phyloP scores from a whole-genome alignment of 1,140 invertebrate genomes.

The Drosophila ohnishii region DNA sequence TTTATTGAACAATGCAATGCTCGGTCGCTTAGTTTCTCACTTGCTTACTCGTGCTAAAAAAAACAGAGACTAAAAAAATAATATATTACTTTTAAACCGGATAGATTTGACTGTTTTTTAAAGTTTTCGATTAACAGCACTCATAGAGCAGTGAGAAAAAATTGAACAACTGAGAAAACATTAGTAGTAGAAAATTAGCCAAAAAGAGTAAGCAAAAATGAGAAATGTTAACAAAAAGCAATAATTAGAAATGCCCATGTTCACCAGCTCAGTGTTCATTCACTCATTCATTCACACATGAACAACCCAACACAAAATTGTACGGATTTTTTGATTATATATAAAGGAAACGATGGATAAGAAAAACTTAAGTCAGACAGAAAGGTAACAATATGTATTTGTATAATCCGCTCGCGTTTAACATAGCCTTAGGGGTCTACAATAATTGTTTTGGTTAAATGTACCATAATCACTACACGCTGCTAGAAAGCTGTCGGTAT shows the following conservation, averaged over 20 bases:
- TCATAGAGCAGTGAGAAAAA: neutral
- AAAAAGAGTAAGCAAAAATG: neutral
- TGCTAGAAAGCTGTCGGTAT: conserved; percentile 72
- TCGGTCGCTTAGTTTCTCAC: neutral
- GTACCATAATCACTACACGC: conserved; percentile 73
- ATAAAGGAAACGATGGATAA: neutral
- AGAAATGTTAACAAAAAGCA: neutral
- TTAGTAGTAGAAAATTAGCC: neutral
- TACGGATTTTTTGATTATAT: neutral
- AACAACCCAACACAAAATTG: neutral
- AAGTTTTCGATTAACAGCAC: neutral
- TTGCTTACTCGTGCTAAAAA: neutral
- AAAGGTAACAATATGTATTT: neutral
- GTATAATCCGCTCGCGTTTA: neutral
- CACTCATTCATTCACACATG: neutral
- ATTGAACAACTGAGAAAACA: neutral
- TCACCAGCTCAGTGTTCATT: neutral
- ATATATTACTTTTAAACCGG: neutral
- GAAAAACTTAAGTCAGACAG: conserved; percentile 1
- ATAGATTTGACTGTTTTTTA: neutral
- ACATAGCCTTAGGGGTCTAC: conserved; percentile 25
- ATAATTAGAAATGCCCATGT: neutral
- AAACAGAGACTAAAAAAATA: neutral
- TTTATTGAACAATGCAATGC: neutral
- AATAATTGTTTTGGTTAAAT: conserved; percentile 59